Evolutionary conservation across 2,797 vertebrate species (phyloP).

Genomic region (Pseudomugil gertrudae): DNA sequence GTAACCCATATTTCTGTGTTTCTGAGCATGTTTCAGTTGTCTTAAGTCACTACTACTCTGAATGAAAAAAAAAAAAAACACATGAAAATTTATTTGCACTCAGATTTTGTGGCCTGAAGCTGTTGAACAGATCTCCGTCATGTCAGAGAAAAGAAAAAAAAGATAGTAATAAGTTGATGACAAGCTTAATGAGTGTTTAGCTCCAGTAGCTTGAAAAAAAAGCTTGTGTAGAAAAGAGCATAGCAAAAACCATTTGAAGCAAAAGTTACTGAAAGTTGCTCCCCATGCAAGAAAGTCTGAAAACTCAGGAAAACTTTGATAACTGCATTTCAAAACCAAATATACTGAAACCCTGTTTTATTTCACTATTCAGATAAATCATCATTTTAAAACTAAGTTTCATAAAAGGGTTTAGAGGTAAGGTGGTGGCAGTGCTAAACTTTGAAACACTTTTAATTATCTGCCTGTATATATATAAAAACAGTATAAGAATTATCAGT

Average conservation of each 20-base stretch:
- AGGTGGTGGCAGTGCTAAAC: too few species aligned
- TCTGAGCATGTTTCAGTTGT: not conserved
- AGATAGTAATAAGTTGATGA: not conserved
- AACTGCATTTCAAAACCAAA: conserved; percentile 16
- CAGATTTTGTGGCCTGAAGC: not conserved
- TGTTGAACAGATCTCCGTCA: not conserved
- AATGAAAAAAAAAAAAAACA: not conserved
- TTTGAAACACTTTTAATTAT: not conserved
- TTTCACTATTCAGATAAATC: not conserved
- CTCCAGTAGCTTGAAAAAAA: not conserved
- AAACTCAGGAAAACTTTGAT: not conserved
- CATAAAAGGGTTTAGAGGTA: too few species aligned
- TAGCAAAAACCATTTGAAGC: too few species aligned
- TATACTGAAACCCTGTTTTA: not conserved
- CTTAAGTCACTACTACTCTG: not conserved
- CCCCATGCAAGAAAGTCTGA: not conserved
- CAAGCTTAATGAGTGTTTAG: not conserved
- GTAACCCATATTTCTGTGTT: not conserved
- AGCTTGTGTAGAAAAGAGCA: not conserved
- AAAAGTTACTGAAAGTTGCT: not conserved
- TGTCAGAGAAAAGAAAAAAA: not conserved
- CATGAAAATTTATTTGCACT: not conserved
- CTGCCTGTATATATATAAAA: not conserved
- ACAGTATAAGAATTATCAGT: not conserved
- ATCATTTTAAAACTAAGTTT: not conserved